Evolutionary conservation across 2,888 invertebrate species (phyloP).

Genomic region (Chymomyza procnemis): DNA sequence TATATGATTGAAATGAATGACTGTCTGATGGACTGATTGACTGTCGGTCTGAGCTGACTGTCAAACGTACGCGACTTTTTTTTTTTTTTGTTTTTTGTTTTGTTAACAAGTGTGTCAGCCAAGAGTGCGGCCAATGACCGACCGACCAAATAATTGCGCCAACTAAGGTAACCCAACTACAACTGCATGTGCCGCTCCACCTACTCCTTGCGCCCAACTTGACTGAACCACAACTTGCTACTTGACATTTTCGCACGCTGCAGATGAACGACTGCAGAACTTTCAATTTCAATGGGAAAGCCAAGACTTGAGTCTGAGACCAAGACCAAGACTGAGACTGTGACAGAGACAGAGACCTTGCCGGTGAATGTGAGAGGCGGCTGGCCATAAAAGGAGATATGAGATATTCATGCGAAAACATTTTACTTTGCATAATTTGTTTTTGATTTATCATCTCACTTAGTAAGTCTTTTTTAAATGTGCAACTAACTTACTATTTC

Average conservation of each 20-base stretch:
- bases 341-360: slow-evolving; percentile 43
- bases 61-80: background rate
- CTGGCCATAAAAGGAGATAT: background rate
- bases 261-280: slow-evolving; percentile 28
- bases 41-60: slow-evolving; percentile 12
- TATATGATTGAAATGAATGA: slow-evolving; percentile 41
- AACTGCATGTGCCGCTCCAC: background rate
- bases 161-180: slow-evolving; percentile 5
- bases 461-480: background rate
- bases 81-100: too few relatives aligned
- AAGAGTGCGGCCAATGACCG: background rate
- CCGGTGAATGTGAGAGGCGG: slow-evolving; percentile 42
- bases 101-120: background rate
- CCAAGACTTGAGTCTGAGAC: background rate
- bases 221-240: background rate
- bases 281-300: slow-evolving; percentile 40
- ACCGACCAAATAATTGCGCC: background rate
- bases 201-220: background rate
- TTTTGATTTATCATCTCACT: background rate
- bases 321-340: background rate
- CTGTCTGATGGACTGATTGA: slow-evolving; percentile 43
- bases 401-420: slow-evolving; percentile 37
- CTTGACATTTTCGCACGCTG: slow-evolving; percentile 12
- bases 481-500: slow-evolving; percentile 6
- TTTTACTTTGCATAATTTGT: slow-evolving; percentile 36